Conservation (phyloP, 1,140 invertebrate genomes). For the Helicoverpa zea region DNA sequence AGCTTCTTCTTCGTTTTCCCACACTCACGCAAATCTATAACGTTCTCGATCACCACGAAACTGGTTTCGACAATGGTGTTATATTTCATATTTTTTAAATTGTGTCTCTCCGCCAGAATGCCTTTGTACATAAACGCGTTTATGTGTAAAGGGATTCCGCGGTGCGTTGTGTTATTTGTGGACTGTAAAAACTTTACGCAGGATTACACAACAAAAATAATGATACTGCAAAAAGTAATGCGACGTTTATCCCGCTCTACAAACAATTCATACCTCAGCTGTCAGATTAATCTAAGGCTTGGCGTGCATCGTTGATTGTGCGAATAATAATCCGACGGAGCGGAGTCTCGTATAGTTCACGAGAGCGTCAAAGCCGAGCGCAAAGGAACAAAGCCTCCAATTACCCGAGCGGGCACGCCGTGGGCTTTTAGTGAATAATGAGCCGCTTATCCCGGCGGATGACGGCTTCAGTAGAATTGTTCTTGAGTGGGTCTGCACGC, state of each 20-base stretch:
- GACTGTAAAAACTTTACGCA: conserved; percentile 39
- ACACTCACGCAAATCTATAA: conserved; percentile 50
- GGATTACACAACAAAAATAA: conserved; percentile 46
- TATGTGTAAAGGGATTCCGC: conserved; percentile 26
- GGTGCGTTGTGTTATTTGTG: conserved; percentile 38
- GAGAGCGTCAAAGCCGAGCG: conserved; percentile 74
- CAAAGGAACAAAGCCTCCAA: conserved; percentile 84
- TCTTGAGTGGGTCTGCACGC: conserved; percentile 70
- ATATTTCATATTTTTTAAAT: conserved; percentile 46
- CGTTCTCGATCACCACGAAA: conserved; percentile 15
- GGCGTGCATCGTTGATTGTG: conserved; percentile 73
- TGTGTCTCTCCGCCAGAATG: conserved; percentile 6
- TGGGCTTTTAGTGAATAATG: conserved; percentile 86
- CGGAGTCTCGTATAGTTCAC: conserved; percentile 67
- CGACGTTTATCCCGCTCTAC: conserved; percentile 60
- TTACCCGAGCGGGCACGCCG: conserved; percentile 82
- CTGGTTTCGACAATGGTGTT: conserved; percentile 40
- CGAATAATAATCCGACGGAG: conserved; percentile 76
- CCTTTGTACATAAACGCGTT: conserved; percentile 40
- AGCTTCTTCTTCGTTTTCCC: conserved; percentile 49
- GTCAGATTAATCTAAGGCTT: conserved; percentile 76
- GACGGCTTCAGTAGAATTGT: conserved; percentile 79
- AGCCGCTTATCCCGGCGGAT: conserved; percentile 79
- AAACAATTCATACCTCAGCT: conserved; percentile 69
- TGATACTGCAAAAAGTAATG: conserved; percentile 61